Base-by-base conservation (phyloP, 1,140 invertebrate genomes). In the Ostrea denselamellosa region DNA sequence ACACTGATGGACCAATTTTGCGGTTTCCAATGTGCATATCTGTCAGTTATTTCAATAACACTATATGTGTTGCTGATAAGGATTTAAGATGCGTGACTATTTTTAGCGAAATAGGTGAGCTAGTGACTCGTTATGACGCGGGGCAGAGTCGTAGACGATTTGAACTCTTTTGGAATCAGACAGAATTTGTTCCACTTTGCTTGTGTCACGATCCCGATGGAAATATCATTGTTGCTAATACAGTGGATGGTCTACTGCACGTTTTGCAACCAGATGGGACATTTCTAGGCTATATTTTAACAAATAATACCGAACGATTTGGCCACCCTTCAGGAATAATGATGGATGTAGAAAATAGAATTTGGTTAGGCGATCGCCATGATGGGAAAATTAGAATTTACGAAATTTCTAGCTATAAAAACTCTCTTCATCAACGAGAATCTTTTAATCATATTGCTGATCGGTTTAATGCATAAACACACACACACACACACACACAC, bases 381-480 rank as follows among this genome's bases (percentile, higher is more conserved):
- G 83, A 85, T 85, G 83, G 83, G 19, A 85, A 25, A 25, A 62
- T 85, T 10, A 85, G 83, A 58, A 62, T 85, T 12, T 85, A 44
- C 22, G 56, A 62, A 19, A 56, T 85, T 62, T 58, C 83, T 34
- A 85, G 56, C 25, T 85, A 85, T 34, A 83, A 83, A 83, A 83
- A 83, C 19, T 52, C n/a, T 8, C 53, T 83, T 25, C 10, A 83
- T 83, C 19, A 52, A n/a, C 82, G 44, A 8, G 44, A 83, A 12
- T 19, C 44, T 51, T 51, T 10, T 12, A 28, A 34, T 19, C 71
- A 19, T 81, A 28, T 19, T 62, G n/a, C 17, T 62, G 14, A 19
- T 62, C 0, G 56, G n/a, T 62, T 62, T 7, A 5, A 2, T 62
- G 34, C 34, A 44, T 44, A 44, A 44, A 44, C 34, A 44, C 34